Percentiles rank a stretch among this genome's conserved stretches.
Evolutionary conservation across 1,140 invertebrate species (phyloP).

Genomic region (Anastrepha ludens): DNA sequence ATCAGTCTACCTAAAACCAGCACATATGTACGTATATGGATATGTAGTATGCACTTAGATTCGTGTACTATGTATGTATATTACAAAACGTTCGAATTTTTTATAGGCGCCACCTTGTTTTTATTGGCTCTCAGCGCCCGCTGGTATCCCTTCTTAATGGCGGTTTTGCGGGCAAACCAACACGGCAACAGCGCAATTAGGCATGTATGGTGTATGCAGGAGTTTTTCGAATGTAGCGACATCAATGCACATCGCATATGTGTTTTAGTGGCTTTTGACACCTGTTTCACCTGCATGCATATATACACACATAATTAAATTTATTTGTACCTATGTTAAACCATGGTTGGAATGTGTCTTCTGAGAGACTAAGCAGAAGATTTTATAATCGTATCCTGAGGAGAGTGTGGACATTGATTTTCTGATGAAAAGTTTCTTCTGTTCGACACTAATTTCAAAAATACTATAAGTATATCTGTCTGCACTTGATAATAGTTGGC

Average conservation of each 20-base stretch:
- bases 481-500: too few species aligned
- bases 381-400: too few species aligned
- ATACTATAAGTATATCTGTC: too few species aligned
- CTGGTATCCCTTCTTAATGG: neutral
- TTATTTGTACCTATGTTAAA: too few species aligned
- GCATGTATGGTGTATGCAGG: neutral
- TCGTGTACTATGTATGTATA: neutral
- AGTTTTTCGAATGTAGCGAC: too few species aligned
- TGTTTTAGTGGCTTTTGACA: neutral
- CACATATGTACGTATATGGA: neutral
- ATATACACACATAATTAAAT: too few species aligned
- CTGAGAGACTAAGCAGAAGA: too few species aligned
- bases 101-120: constrained; percentile 23
- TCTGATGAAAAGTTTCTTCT: too few species aligned
- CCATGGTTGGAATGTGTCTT: too few species aligned
- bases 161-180: neutral
- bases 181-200: neutral
- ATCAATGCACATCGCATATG: neutral
- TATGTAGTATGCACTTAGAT: neutral
- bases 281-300: neutral
- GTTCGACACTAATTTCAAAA: too few species aligned
- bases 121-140: neutral
- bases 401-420: too few species aligned
- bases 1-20: neutral
- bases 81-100: constrained; percentile 25